Conservation (phyloP, 2,113 vertebrate genomes). For the Nesospiza acunhae region DNA sequence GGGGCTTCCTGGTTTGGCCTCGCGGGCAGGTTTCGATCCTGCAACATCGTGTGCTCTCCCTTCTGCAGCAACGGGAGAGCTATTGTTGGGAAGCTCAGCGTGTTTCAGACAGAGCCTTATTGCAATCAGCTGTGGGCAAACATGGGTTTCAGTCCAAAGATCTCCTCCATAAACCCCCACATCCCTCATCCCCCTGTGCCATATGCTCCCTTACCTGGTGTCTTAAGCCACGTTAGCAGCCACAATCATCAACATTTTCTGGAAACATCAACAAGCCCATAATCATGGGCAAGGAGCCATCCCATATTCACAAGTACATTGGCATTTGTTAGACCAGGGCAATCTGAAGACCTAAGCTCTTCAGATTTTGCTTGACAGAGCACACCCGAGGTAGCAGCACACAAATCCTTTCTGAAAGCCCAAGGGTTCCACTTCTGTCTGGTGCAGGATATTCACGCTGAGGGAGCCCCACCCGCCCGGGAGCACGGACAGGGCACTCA, state of each 20-base stretch:
- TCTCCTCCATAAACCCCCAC: not conserved
- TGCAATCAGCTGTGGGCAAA: not conserved
- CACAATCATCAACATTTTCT: not conserved
- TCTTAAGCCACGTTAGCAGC: not conserved
- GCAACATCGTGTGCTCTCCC: not conserved
- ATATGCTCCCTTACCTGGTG: not conserved
- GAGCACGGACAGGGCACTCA: not conserved
- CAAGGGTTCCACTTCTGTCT: not conserved
- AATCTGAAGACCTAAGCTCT: not conserved
- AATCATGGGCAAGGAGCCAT: not conserved
- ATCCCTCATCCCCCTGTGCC: not conserved
- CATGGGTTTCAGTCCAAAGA: not conserved
- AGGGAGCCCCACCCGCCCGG: not conserved
- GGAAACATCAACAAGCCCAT: not conserved
- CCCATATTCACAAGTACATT: not conserved
- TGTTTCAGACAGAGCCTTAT: not conserved
- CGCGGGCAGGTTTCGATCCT: not conserved
- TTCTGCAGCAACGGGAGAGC: not conserved
- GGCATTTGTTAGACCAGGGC: not conserved
- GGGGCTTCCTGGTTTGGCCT: not conserved
- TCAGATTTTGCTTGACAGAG: not conserved
- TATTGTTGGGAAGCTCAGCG: not conserved
- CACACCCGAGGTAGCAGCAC: not conserved
- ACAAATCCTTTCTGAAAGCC: not conserved
- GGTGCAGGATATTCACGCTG: not conserved